phyloP scores from a whole-genome alignment of 2,113 vertebrate genomes.

The Delphinus delphis region DNA sequence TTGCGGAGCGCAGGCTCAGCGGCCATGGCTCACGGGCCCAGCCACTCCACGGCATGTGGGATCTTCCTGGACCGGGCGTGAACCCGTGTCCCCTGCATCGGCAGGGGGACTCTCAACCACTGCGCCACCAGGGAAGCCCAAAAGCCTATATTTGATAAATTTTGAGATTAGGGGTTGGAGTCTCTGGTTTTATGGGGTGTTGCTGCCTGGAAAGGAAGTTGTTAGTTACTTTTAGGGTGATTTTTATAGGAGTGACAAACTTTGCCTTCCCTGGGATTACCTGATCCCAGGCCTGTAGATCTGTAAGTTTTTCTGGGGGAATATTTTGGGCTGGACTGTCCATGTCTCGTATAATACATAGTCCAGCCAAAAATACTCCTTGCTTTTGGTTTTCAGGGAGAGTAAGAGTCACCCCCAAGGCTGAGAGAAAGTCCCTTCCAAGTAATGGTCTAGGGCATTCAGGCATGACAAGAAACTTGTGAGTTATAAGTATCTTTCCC shows the following conservation, averaged over 20 bases:
- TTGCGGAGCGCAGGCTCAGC: no score
- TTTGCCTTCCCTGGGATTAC: neutral
- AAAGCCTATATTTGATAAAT: neutral
- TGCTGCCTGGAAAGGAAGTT: neutral
- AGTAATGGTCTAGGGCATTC: neutral
- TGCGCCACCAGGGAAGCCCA: no score
- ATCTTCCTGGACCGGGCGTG: no score
- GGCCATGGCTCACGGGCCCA: no score
- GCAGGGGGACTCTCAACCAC: no score
- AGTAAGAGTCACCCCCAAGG: neutral
- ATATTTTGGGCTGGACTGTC: neutral
- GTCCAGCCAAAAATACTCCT: neutral
- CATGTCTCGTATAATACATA: neutral
- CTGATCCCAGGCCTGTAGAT: neutral
- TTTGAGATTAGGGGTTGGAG: neutral
- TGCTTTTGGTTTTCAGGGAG: neutral
- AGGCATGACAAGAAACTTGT: neutral
- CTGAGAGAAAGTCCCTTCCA: neutral
- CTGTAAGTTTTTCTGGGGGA: neutral
- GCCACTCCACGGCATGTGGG: fast-evolving
- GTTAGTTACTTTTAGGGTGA: neutral
- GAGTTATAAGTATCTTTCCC: neutral
- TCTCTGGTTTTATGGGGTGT: neutral
- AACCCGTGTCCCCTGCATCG: no score
- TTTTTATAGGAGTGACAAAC: neutral